A percentile compares a stretch with the other conserved stretches of the same genome.
Conservation (phyloP, 2,113 vertebrate species). For the Cepphus grylle region DNA sequence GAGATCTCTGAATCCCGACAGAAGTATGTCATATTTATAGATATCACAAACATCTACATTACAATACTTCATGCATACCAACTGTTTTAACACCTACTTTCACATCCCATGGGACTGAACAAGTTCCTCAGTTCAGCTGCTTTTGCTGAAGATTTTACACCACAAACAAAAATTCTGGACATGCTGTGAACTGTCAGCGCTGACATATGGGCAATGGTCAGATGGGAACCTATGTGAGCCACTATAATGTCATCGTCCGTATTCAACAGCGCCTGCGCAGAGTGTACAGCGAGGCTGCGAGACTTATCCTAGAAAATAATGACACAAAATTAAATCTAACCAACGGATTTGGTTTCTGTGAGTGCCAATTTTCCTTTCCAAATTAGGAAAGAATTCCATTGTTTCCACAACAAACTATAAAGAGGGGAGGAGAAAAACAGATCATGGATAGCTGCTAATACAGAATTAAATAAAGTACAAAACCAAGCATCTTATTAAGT, state of each 20-base stretch:
- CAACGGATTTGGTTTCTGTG: background rate
- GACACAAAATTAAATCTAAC: background rate
- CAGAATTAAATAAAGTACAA: background rate
- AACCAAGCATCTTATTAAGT: background rate
- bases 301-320: slow-evolving; percentile 83
- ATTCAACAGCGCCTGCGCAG: slow-evolving; percentile 73
- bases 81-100: slow-evolving; percentile 76
- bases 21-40: background rate
- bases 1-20: background rate
- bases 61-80: background rate
- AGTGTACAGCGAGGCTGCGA: slow-evolving; percentile 83
- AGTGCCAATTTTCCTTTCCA: background rate
- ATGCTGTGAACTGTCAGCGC: slow-evolving; percentile 59
- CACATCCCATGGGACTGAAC: slow-evolving; percentile 80
- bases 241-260: slow-evolving; percentile 80
- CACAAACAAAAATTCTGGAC: slow-evolving; percentile 80
- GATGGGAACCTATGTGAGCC: slow-evolving; percentile 78
- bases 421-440: background rate
- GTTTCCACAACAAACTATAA: background rate
- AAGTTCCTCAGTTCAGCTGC: slow-evolving; percentile 72
- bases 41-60: background rate
- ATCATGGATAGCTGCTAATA: background rate
- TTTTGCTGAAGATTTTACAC: slow-evolving; percentile 66
- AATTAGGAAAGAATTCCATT: background rate
- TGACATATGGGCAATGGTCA: slow-evolving; percentile 83